Evolutionary conservation across 2,113 vertebrate species (phyloP), one percentile per base, ranked within the genome.

Genomic region (Crocuta crocuta): DNA sequence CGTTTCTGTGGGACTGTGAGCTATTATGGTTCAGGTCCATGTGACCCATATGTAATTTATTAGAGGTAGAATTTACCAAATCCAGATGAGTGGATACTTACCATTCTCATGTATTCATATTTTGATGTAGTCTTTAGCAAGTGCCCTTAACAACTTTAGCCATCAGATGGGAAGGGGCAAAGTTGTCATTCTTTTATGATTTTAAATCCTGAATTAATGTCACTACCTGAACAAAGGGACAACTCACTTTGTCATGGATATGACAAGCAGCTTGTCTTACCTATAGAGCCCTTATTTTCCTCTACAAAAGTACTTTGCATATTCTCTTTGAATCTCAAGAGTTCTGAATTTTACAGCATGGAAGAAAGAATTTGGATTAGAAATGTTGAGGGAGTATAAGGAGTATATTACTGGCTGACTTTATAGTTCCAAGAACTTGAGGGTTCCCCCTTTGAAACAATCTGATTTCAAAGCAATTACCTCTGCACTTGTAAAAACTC

Each of bases 21-120:
- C 68, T 85, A 45, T 78, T 78, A 81, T 39, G 35, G 35, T 66
- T 79, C 63, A 88, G 31, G 19, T 86, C 86, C 33, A 33, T 65
- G 11, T 88, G 76, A 83, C 12, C 15, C 24, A 50, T 55, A 7
- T 85, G 13, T 93, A 58, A 76, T 66, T 94, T 71, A 43, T 50
- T 94, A 45, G 31, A 50, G 61, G 39, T 61, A 89, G 35, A 88
- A 79, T 74, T 76, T 58, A 95, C 10, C 5, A 83, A 90, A 84
- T 76, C 35, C n/a, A 79, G 81, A 73, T 79, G n/a, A 97, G 61
- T 79, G 23, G 33, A 61, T 76, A 43, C n/a, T 87, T 93, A 61
- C 19, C 33, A 23, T 91, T 94, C 61, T 84, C 28, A 84, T 66
- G 10, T 66, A 80, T 35, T 24, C 43, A 13, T 68, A 53, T 74